Conservation (phyloP, 2,797 vertebrate genomes). For the Phoxinus dragarum region DNA sequence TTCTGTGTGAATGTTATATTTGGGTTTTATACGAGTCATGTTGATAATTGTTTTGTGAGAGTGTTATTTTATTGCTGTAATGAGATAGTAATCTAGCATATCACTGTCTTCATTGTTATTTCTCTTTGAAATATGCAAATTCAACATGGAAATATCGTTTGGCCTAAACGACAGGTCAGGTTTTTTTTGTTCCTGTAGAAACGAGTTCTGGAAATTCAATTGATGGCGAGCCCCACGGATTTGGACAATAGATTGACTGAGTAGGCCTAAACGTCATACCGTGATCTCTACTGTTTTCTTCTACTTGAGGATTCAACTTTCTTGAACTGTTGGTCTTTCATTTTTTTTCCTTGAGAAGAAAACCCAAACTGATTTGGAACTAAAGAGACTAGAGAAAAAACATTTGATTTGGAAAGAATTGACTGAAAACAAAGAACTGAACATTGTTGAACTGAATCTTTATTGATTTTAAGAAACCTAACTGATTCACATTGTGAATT, state of each 20-base stretch:
- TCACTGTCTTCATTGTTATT: neutral
- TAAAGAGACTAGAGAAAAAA: too few relatives aligned
- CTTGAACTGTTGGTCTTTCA: too few relatives aligned
- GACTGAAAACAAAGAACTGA: too few relatives aligned
- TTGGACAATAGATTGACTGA: neutral
- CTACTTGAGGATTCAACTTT: too few relatives aligned
- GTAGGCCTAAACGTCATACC: too few relatives aligned
- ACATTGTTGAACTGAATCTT: too few relatives aligned
- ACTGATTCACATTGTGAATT: too few relatives aligned
- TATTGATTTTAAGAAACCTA: too few relatives aligned
- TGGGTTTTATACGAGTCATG: neutral
- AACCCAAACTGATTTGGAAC: too few relatives aligned
- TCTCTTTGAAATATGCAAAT: neutral
- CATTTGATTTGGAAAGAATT: too few relatives aligned
- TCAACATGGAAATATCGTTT: neutral
- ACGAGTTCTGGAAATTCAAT: neutral
- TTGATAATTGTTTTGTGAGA: neutral
- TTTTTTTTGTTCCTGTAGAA: neutral
- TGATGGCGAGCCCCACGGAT: neutral
- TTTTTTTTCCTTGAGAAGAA: too few relatives aligned
- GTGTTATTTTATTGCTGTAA: neutral
- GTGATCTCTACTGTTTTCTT: too few relatives aligned
- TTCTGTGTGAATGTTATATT: neutral
- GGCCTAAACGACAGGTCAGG: neutral
- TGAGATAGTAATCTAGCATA: neutral